Base-by-base conservation (phyloP, 2,888 invertebrate genomes). In the Celastrina argiolus region DNA sequence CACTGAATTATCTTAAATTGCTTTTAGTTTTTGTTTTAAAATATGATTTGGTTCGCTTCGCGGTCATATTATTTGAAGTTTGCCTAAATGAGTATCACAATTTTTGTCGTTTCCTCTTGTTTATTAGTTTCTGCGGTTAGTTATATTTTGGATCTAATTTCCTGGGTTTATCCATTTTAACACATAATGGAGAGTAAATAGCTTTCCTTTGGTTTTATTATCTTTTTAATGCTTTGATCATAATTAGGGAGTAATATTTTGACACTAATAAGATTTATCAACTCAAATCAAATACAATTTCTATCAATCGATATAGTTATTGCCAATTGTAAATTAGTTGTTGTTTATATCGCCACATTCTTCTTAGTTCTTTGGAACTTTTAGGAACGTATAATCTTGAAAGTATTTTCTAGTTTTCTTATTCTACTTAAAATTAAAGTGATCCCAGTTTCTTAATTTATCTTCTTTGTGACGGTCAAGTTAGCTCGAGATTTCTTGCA, bases 1-100 rank as follows among this genome's bases (percentile, higher is more conserved):
- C 87, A 90, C 90, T 84, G 87, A 88, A 90, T 91, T 88, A 88
- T 87, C 87, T 88, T 83, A 86, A 88, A 89, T 88, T 88, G 84
- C 83, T 81, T 82, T 83, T 74, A 74, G 74, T 86, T 87, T 84
- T 84, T 85, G 77, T 79, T 78, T 72, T 71, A 80, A 74, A 78
- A 80, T 79, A 83, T 81, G 28, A 81, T 81, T 78, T 77, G 81
- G 74, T 78, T 84, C 74, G 74, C 81, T 82, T 80, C 80, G 78
- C 80, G 75, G 72, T 80, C 74, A 77, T 81, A 78, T 78, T 80
- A 26, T 81, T 82, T 76, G 73, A 73, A 75, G 74, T 73, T 73
- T 41, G 12, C 51, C 58, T 66, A 58, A 69, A 64, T 67, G 42
- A 36, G 39, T 12, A 22, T 18, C 28, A n/a, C 28, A 36, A 18